Base-by-base conservation (phyloP, 2,888 invertebrate species). In the Dynastes grantii region DNA sequence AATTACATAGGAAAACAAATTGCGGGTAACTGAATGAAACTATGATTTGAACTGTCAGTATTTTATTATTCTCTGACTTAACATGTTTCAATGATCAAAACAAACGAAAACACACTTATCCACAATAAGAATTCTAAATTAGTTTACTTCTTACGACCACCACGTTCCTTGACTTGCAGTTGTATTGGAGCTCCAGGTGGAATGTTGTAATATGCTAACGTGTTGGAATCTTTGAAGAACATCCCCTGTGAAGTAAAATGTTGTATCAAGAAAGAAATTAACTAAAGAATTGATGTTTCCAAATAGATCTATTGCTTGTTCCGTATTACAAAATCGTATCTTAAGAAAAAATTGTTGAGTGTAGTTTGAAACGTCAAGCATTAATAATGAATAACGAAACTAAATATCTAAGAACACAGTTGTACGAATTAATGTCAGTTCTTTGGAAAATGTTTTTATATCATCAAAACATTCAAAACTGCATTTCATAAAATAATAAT, bases 211-310 rank as follows among this genome's bases (percentile, higher is more conserved):
- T 95, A 99, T 0, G 98, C 99, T 89, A 98, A 90, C 0, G 95
- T 93, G 87, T 98, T 97, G 75, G 94, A 96, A 89, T 99, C 99
- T 88, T 99, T 99, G 91, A 99, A 96, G 91, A 99, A 99, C 90
- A 99, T 93, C 51, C 98, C 98, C 96, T 98, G 89, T 27, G 92
- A 90, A 84, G 83, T 84, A 86, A 76, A 78, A 78, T 45, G 16
- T 37, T 79, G 49, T 55, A 73, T 45, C 22, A 78, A 40, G 11
- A 16, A 61, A 68, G 70, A 58, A 29, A 55, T 11, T 51, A 40
- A 45, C 13, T 22, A 27, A 77, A 71, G 65, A 71, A 27, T 51
- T 51, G 9, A 13, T 8, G 32, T 37, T 37, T 37, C 32, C 4
- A 37, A 37, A 37, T 37, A 37, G 5, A 37, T 37, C 32, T 37